Percentiles rank a stretch among this genome's conserved stretches.
These are phyloP conservation scores for Phylloscopus trochilus DNA, from an alignment of 2,113 vertebrate species.

Conservation along the genomic window DNA sequence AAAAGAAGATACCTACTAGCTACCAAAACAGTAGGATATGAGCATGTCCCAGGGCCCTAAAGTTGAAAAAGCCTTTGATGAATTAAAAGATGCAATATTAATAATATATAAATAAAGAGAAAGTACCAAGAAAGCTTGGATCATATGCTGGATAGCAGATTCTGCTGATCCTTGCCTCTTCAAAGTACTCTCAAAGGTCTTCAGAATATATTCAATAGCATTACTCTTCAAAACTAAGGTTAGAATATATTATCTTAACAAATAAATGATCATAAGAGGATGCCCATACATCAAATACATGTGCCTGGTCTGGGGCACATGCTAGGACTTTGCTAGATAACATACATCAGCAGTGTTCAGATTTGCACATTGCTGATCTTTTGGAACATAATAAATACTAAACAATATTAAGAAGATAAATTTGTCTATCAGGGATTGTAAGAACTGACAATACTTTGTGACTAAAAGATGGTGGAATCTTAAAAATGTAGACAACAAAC, in stretches of 20 bases:
- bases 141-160: neutral
- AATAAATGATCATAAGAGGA: neutral
- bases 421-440: neutral
- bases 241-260: neutral
- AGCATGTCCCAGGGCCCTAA: neutral
- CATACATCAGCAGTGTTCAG: neutral
- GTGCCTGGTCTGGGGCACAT: neutral
- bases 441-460: neutral
- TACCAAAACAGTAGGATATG: neutral
- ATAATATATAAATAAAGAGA: conserved; percentile 33
- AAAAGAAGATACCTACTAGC: neutral
- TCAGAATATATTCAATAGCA: neutral
- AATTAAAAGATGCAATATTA: conserved; percentile 25
- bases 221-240: neutral
- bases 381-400: neutral
- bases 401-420: neutral
- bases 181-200: conserved; percentile 21
- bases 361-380: neutral
- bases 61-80: conserved; percentile 42
- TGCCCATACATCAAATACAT: neutral
- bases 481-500: neutral
- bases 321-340: neutral
- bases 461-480: neutral
- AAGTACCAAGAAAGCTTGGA: neutral
- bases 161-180: conserved; percentile 6